Base-by-base conservation (phyloP, 2,113 vertebrate genomes). In the Phodopus roborovskii region DNA sequence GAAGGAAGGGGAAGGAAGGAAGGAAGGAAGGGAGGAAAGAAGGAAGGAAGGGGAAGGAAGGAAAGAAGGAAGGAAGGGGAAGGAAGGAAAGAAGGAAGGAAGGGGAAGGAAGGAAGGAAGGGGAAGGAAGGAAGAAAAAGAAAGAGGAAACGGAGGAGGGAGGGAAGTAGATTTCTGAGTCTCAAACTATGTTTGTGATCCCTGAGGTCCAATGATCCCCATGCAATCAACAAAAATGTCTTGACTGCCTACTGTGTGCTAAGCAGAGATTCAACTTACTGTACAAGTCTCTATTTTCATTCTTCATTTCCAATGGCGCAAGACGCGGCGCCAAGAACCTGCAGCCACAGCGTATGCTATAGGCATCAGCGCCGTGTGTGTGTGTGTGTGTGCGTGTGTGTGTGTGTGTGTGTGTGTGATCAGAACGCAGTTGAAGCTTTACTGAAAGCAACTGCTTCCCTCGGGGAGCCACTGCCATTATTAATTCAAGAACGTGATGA, bases 401-500 rank as follows among this genome's bases (percentile, higher is more conserved):
- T 5, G 28, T 5, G 16, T 6, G 19, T 5, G 84, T 12, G 0
- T 0, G 1, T 5, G 16, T 6, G 19, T 5, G 28, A n/a, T 86
- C 45, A 19, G 42, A 70, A 45, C 36, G 56, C 56, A 4, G 56
- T 0, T 22, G 30, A 74, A 58, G 39, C 9, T 62, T 84, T 56
- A 20, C 71, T 48, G 64, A 74, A 88, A 88, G 85, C 75, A 73
- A 16, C 16, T 0, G 0, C 64, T 68, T 85, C 79, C 85, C 62
- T 75, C 5, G 2, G 33, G 85, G 53, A 87, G 10, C n/a, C 3
- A 4, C 9, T 26, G 56, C 4, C 53, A 73, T 93, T 86, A 93
- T 86, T 94, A 91, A 93, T 87, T 95, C 93, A 93, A 78, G 83
- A 95, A 28, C 20, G 1, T 56, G 33, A 74, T 36, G 7, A 88